Percentiles rank a stretch among this genome's conserved stretches.
phyloP scores from a whole-genome alignment of 92 coral and sea anemone species.

The Anthopleura xanthogrammica region DNA sequence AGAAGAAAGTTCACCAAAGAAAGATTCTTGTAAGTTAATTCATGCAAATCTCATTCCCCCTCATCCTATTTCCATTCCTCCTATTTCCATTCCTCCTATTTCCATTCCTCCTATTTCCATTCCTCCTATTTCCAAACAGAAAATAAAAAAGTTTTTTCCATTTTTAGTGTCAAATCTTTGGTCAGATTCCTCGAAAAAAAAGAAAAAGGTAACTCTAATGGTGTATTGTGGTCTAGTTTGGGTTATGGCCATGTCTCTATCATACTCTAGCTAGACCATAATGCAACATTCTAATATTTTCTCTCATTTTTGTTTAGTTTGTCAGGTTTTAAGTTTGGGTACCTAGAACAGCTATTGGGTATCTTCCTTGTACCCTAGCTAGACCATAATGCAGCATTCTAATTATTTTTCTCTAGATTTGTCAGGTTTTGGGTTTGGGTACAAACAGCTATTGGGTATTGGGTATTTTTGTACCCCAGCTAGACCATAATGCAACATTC shows the following conservation, averaged over 20 bases:
- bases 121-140: neutral
- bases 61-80: neutral
- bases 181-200: conserved; percentile 21
- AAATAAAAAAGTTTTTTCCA: neutral
- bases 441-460: neutral
- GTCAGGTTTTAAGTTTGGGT: neutral
- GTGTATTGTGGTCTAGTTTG: no score
- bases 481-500: neutral
- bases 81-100: neutral
- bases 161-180: conserved; percentile 38
- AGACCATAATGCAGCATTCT: neutral
- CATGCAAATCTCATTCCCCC: neutral
- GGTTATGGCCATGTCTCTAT: neutral
- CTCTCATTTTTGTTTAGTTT: no score
- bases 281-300: neutral
- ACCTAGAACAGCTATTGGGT: neutral
- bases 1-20: neutral
- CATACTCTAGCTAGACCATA: neutral
- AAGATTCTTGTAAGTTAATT: conserved; percentile 23
- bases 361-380: neutral
- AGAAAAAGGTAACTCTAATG: conserved; percentile 21
- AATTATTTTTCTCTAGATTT: no score
- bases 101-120: neutral
- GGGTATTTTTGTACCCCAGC: neutral
- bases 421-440: neutral